Evolutionary conservation across 92 coral and sea anemone species (phyloP).

Genomic region (Blastomussa wellsi): DNA sequence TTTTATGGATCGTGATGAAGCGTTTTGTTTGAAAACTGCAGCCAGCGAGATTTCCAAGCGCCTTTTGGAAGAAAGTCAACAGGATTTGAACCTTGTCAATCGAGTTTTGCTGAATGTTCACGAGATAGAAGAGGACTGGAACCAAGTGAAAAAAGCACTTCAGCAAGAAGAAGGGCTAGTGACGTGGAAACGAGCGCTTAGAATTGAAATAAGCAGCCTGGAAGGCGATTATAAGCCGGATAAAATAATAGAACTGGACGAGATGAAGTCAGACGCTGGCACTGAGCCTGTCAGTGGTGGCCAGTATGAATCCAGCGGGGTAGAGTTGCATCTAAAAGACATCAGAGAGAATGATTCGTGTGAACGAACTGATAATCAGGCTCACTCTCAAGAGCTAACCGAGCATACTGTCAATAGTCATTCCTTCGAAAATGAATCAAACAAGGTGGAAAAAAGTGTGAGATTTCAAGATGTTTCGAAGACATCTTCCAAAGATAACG

Average conservation of each 20-base stretch:
- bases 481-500: no score
- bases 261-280: not conserved
- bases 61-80: constrained; percentile 22
- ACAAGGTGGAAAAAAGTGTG: not conserved
- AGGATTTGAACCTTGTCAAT: constrained; percentile 12
- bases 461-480: not conserved
- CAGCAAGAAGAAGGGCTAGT: constrained; percentile 19
- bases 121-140: constrained; percentile 65
- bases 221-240: constrained; percentile 13
- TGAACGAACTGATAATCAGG: not conserved
- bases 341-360: not conserved
- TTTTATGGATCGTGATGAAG: constrained; percentile 38
- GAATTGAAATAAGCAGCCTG: constrained; percentile 12
- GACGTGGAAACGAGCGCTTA: constrained; percentile 28
- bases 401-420: not conserved
- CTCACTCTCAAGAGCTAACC: not conserved
- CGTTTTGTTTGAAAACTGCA: constrained; percentile 57
- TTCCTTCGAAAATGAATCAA: not conserved
- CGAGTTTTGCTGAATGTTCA: constrained; percentile 68
- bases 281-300: not conserved
- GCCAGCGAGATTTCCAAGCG: constrained; percentile 44
- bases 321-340: constrained; percentile 2
- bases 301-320: not conserved
- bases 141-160: constrained; percentile 25
- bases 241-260: not conserved